Evolutionary conservation across 2,888 invertebrate species (phyloP).

Genomic region (Megastigmus dorsalis): DNA sequence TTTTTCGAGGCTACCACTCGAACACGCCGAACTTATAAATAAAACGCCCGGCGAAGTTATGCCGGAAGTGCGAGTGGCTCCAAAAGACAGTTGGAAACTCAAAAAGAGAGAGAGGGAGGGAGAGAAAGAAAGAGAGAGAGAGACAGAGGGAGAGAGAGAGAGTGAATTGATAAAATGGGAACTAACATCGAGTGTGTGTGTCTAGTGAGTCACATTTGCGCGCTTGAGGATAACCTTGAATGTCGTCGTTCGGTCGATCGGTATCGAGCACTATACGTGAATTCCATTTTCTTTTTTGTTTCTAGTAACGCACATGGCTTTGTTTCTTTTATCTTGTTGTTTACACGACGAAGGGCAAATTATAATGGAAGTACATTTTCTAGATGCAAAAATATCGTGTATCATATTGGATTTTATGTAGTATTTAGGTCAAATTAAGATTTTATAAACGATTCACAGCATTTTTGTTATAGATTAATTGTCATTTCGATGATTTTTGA

Average conservation of each 20-base stretch:
- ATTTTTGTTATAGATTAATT: too few relatives aligned
- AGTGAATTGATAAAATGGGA: not conserved
- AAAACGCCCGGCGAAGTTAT: conserved; percentile 5
- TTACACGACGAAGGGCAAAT: too few relatives aligned
- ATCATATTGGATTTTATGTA: too few relatives aligned
- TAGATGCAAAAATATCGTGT: too few relatives aligned
- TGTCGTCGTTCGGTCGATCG: not conserved
- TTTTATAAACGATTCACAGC: too few relatives aligned
- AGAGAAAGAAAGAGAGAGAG: not conserved
- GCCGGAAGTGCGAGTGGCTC: conserved; percentile 20
- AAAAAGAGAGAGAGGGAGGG: not conserved
- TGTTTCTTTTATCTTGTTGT: conserved; percentile 9
- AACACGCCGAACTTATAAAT: conserved; percentile 43
- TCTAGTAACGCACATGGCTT: too few relatives aligned
- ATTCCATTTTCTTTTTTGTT: not conserved
- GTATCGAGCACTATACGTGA: conserved; percentile 20
- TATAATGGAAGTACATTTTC: too few relatives aligned
- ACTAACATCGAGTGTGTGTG: not conserved
- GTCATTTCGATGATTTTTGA: too few relatives aligned
- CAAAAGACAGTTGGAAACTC: too few relatives aligned
- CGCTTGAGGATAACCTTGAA: not conserved
- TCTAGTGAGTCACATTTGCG: conserved; percentile 21
- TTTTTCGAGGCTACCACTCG: too few relatives aligned
- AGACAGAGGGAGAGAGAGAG: too few relatives aligned
- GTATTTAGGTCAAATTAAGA: too few relatives aligned